These are phyloP conservation scores for Aphelenchoides fujianensis DNA, from an alignment of 1,140 invertebrate species.

Conservation along the genomic window DNA sequence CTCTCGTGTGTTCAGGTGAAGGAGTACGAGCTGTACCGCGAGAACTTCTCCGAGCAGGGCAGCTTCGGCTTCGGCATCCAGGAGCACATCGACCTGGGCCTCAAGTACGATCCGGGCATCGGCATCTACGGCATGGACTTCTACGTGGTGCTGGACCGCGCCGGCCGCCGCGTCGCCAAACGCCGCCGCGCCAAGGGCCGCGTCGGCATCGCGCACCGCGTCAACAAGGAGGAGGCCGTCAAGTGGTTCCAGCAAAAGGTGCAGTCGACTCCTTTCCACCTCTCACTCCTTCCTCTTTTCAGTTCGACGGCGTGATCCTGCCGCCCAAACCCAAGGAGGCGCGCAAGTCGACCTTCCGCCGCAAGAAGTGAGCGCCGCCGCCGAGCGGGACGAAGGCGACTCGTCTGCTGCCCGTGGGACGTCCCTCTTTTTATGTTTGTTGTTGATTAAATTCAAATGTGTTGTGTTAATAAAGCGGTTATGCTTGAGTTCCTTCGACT, in stretches of 20 bases:
- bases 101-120: conserved; percentile 98
- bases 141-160: conserved; percentile 93
- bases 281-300: conserved; percentile 27
- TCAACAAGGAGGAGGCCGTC: conserved; percentile 97
- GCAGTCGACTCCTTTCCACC: neutral
- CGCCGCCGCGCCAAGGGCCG: conserved; percentile 83
- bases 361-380: conserved; percentile 28
- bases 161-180: conserved; percentile 93
- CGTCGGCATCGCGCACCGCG: conserved; percentile 84
- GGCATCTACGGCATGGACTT: conserved; percentile 99
- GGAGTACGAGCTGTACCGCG: conserved; percentile 95
- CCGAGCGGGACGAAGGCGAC: neutral
- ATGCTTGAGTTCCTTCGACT: neutral
- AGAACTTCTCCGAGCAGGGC: conserved; percentile 95
- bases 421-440: neutral
- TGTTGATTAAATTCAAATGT: neutral
- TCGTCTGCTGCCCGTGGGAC: neutral
- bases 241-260: conserved; percentile 99
- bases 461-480: conserved; percentile 2
- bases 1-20: conserved; percentile 73
- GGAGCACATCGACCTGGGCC: conserved; percentile 99
- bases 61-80: conserved; percentile 99
- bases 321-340: conserved; percentile 61
- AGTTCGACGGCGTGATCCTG: conserved; percentile 61
- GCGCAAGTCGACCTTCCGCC: conserved; percentile 42